Conservation (phyloP, 2,888 invertebrate genomes). For the Athalia rosae region DNA sequence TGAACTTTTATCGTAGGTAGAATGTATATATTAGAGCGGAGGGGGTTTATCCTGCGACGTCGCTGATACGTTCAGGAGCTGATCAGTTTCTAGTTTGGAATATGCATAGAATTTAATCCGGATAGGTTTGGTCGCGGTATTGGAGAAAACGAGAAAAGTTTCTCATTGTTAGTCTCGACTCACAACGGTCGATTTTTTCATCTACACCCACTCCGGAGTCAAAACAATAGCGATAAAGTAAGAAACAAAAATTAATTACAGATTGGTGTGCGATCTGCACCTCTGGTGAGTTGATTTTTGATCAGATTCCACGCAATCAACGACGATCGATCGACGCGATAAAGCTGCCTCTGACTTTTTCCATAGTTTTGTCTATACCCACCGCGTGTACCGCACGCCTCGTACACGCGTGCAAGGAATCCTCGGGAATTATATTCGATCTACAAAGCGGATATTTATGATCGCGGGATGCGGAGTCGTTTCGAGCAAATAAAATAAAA, state of each 20-base stretch:
- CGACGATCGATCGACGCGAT: background rate
- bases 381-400: no score
- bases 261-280: slow-evolving; percentile 9
- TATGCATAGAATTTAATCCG: background rate
- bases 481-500: slow-evolving; percentile 23
- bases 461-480: slow-evolving; percentile 36
- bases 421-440: slow-evolving; percentile 22
- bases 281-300: slow-evolving; percentile 27
- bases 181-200: slow-evolving; percentile 15
- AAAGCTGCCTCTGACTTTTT: background rate
- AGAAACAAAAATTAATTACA: slow-evolving; percentile 14
- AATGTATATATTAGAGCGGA: no score
- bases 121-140: background rate
- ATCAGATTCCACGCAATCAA: slow-evolving; percentile 24
- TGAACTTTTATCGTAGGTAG: no score
- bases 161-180: background rate
- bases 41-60: no score
- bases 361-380: no score
- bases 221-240: background rate
- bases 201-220: slow-evolving; percentile 6
- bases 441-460: slow-evolving; percentile 27
- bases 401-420: background rate
- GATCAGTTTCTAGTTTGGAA: background rate
- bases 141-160: slow-evolving; percentile 15
- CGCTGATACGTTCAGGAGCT: no score